phyloP scores from a whole-genome alignment of 2,113 vertebrate genomes.

The Xiphophorus couchianus region DNA sequence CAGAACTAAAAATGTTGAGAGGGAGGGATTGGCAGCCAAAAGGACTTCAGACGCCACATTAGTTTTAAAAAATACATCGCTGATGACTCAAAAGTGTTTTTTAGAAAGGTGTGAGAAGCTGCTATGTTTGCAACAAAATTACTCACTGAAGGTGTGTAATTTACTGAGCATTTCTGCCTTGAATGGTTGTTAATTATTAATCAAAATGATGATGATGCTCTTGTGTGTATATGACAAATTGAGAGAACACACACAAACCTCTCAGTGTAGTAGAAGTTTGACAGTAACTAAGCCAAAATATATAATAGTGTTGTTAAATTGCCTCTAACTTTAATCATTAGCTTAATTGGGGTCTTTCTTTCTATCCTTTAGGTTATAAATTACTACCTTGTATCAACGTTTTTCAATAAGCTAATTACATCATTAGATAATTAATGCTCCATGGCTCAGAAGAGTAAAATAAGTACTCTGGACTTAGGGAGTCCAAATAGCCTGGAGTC shows the following conservation, averaged over 20 bases:
- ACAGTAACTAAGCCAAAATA: neutral
- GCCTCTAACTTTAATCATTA: neutral
- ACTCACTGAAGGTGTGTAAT: too few relatives aligned
- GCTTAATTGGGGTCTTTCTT: neutral
- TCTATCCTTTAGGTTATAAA: neutral
- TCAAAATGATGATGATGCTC: neutral
- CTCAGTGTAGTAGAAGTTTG: neutral
- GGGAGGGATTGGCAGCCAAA: neutral
- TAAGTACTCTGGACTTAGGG: too few relatives aligned
- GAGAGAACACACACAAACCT: neutral
- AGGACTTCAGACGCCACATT: neutral
- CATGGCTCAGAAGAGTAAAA: neutral
- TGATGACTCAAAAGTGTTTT: neutral
- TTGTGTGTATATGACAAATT: neutral
- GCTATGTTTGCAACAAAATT: neutral
- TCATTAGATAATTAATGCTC: neutral
- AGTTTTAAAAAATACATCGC: neutral
- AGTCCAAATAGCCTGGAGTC: too few relatives aligned
- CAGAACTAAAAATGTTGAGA: too few relatives aligned
- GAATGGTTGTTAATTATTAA: neutral
- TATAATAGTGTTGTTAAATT: neutral
- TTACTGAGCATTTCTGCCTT: too few relatives aligned
- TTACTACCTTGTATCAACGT: neutral
- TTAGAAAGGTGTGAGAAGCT: neutral
- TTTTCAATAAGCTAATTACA: neutral